Evolutionary conservation across 2,888 invertebrate species (phyloP).

Genomic region (Idaea biselata): DNA sequence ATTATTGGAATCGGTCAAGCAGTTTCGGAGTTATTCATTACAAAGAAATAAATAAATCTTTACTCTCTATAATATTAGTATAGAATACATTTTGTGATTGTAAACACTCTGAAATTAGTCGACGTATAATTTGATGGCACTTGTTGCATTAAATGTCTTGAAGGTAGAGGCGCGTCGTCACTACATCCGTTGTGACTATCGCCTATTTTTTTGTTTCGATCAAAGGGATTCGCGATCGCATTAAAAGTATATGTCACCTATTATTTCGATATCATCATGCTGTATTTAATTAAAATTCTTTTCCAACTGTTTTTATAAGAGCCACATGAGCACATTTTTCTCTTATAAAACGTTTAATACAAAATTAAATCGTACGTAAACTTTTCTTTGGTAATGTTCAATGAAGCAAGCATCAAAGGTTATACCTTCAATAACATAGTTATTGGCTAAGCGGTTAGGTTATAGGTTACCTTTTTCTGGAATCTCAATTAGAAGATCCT

Average conservation of each 20-base stretch:
- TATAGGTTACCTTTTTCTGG: slow-evolving; percentile 6
- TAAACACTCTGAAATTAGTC: too few species aligned
- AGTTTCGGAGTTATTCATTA: too few species aligned
- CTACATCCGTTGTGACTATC: too few species aligned
- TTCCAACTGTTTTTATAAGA: neutral
- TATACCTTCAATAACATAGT: neutral
- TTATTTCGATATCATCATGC: neutral
- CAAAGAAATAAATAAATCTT: too few species aligned
- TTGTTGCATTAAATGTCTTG: too few species aligned
- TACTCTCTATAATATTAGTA: too few species aligned
- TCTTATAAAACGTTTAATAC: neutral
- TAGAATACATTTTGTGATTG: too few species aligned
- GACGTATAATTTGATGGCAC: too few species aligned
- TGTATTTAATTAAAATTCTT: neutral
- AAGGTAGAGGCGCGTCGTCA: too few species aligned
- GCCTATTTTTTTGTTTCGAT: too few species aligned
- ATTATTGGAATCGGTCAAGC: too few species aligned
- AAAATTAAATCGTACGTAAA: neutral
- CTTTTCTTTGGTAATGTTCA: neutral
- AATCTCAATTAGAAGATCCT: slow-evolving; percentile 25
- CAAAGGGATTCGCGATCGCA: too few species aligned
- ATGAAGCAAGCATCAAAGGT: neutral
- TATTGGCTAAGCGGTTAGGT: neutral
- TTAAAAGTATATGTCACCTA: neutral
- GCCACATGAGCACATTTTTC: neutral